A percentile compares a stretch with the other conserved stretches of the same genome.
Conservation (phyloP, 2,888 invertebrate genomes). For the Polydrusus cervinus region DNA sequence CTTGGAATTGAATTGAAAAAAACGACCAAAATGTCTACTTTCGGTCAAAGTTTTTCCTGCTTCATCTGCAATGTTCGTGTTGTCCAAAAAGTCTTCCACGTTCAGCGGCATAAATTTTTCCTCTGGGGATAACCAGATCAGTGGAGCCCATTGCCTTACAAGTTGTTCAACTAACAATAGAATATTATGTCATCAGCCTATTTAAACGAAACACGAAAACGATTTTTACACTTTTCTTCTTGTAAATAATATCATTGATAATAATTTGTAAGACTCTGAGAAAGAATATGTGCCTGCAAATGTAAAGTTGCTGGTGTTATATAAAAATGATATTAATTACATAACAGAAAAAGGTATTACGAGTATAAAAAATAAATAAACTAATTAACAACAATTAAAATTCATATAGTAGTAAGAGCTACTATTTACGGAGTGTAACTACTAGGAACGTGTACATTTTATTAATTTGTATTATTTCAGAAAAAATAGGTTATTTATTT, state of each 20-base stretch:
- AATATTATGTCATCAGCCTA: too few relatives aligned
- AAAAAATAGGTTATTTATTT: slow-evolving; percentile 14
- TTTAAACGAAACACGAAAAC: too few relatives aligned
- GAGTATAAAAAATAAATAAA: background rate
- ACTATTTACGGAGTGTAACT: background rate
- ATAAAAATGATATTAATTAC: background rate
- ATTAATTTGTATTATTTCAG: background rate
- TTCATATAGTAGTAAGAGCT: background rate
- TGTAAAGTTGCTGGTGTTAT: background rate
- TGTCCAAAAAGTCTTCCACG: slow-evolving; percentile 76
- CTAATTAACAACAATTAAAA: background rate
- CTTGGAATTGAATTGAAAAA: slow-evolving; percentile 59
- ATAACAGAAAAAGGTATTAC: too few relatives aligned
- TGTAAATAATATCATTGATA: too few relatives aligned
- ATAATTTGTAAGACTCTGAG: too few relatives aligned
- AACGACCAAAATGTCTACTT: slow-evolving; percentile 40
- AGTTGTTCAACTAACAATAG: slow-evolving; percentile 67
- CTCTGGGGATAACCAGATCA: slow-evolving; percentile 79
- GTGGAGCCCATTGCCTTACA: slow-evolving; percentile 78
- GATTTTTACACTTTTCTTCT: too few relatives aligned
- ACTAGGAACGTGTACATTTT: slow-evolving; percentile 10
- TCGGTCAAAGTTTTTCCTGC: slow-evolving; percentile 58
- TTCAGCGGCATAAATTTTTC: slow-evolving; percentile 78
- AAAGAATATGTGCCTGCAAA: too few relatives aligned
- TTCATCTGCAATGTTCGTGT: slow-evolving; percentile 70